Percentiles rank a stretch among this genome's conserved stretches.
These are phyloP conservation scores for Mesodorylaimus sp. DNA, from an alignment of 2,888 invertebrate genomes.

Conservation along the genomic window DNA sequence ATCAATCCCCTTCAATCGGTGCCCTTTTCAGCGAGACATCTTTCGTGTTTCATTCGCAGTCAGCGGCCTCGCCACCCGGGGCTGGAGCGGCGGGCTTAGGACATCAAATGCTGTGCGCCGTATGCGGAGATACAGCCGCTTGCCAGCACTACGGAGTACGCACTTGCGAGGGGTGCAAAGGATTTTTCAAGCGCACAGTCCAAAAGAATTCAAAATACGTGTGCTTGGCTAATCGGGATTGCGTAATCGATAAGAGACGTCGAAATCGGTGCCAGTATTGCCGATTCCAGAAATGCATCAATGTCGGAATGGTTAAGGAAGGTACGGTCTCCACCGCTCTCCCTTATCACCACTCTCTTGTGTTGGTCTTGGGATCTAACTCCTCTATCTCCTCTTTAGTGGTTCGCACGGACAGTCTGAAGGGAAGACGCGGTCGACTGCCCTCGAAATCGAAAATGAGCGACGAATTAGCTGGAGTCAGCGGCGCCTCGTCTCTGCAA, in stretches of 20 bases:
- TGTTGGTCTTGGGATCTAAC: too few relatives aligned
- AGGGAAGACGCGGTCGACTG: constrained; percentile 80
- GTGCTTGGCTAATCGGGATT: constrained; percentile 72
- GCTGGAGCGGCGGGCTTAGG: too few relatives aligned
- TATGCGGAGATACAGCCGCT: constrained; percentile 93
- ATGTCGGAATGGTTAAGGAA: constrained; percentile 97
- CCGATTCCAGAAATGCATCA: constrained; percentile 90
- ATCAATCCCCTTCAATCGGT: too few relatives aligned
- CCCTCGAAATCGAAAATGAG: constrained; percentile 60
- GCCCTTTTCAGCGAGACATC: too few relatives aligned
- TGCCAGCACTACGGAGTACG: constrained; percentile 86
- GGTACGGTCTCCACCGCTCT: constrained; percentile 33
- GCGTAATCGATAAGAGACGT: constrained; percentile 88
- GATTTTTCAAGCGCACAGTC: constrained; percentile 60
- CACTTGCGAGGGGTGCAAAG: constrained; percentile 95
- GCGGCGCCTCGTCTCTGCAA: neutral
- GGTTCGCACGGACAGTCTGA: constrained; percentile 85
- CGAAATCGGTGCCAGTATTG: constrained; percentile 96
- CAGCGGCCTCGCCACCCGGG: too few relatives aligned
- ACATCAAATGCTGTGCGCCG: constrained; percentile 91
- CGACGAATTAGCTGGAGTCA: neutral
- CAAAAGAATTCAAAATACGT: constrained; percentile 97
- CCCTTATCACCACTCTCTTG: constrained; percentile 2
- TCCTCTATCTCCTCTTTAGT: too few relatives aligned
- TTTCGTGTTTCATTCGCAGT: too few relatives aligned